phyloP scores from a whole-genome alignment of 2,888 invertebrate species.

The Drosophila ezoana region DNA sequence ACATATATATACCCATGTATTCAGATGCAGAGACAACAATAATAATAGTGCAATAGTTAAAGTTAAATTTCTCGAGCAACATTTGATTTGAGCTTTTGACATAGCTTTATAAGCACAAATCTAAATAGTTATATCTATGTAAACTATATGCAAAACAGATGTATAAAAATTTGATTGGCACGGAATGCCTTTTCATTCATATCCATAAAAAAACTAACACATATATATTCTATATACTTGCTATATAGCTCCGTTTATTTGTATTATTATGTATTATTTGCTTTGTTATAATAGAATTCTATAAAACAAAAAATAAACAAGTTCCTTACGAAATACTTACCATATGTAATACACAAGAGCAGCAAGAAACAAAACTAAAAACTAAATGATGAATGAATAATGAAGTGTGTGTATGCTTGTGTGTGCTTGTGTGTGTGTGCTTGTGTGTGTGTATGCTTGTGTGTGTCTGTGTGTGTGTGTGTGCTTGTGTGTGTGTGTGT shows the following conservation, averaged over 20 bases:
- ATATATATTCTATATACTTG: constrained; percentile 5
- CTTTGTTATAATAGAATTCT: constrained; percentile 33
- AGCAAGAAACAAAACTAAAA: constrained; percentile 7
- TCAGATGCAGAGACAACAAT: constrained; percentile 34
- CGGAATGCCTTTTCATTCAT: constrained; percentile 15
- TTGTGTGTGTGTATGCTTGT: neutral
- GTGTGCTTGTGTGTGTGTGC: neutral
- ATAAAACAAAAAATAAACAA: constrained; percentile 36
- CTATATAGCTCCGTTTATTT: constrained; percentile 3
- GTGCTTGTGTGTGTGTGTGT: neutral
- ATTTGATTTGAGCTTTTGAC: constrained; percentile 12
- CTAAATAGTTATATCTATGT: constrained; percentile 2
- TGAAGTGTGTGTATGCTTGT: too few species aligned
- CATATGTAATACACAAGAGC: constrained; percentile 20
- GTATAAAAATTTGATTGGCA: constrained; percentile 10
- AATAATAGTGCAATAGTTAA: constrained; percentile 67
- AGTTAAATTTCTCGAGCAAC: constrained; percentile 43
- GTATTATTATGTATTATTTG: constrained; percentile 11
- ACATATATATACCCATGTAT: constrained; percentile 4
- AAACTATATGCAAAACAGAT: neutral
- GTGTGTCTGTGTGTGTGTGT: neutral
- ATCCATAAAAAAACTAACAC: neutral
- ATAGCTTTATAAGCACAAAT: constrained; percentile 17
- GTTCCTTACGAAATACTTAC: constrained; percentile 47
- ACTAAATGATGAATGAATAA: neutral